Evolutionary conservation across 2,797 vertebrate genomes (phyloP), one percentile per base, ranked within the genome.

Genomic region (Trachurus trachurus): DNA sequence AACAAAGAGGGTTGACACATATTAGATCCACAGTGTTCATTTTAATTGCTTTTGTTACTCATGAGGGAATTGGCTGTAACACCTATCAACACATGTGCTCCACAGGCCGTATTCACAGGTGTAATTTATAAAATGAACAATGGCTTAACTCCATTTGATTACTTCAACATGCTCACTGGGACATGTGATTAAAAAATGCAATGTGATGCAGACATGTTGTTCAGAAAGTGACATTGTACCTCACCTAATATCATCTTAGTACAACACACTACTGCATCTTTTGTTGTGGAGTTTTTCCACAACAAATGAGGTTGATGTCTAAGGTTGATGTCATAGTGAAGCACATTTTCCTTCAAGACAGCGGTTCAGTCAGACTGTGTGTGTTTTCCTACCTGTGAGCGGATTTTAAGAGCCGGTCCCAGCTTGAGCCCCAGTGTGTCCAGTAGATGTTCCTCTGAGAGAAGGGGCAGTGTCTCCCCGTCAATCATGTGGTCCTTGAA

Each of bases 401-500:
- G 97, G 77, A 99, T 97, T 93, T 98, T 99, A 7, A 99, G 89
- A 5, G 97, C 97, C 0, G 98, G 98, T 40, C 98, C 98, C 0
- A 99, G 95, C 83, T 99, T 99, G 75, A 99, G 92, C 37, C 98
- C 98, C 92, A 99, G 93, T 17, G 97, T 98, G 78, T 97, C 97
- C 82, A 98, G 92, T 34, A 99, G 97, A 85, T 99, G 98, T 53
- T 98, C 97, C 80, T 99, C 98, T 69, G 98, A 98, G 66, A 99
- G 95, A n/a, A 99, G 93, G 0, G 97, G 98, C 62, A 99, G 94
- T 0, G 97, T 99, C 94, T 98, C 97, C 66, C 98, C 98, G 60
- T 99, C 98, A 73, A 99, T 99, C 88, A 96, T 96, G 19, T 99
- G 98, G 68, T 99, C 98, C 91, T 98, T 98, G 92, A 99, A 99